phyloP scores from a whole-genome alignment of 1,140 invertebrate species.

The Adelges cooleyi region DNA sequence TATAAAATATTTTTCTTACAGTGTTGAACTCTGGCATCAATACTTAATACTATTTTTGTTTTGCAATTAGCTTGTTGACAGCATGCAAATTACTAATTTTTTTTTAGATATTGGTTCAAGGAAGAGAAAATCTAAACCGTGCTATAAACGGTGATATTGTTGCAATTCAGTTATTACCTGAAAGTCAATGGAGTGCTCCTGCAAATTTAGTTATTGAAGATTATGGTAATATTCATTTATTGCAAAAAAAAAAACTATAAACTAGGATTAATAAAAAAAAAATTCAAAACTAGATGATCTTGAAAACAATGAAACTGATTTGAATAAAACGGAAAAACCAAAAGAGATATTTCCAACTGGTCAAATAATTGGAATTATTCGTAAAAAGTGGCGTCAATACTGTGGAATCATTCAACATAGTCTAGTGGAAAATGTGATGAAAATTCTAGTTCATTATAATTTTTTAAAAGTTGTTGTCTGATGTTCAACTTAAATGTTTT shows the following conservation, averaged over 20 bases:
- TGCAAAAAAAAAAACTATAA: too few relatives aligned
- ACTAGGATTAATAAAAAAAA: not conserved
- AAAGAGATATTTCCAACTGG: slow-evolving; percentile 62
- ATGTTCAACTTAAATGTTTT: slow-evolving; percentile 31
- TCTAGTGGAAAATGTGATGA: slow-evolving; percentile 55
- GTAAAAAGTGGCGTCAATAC: slow-evolving; percentile 91
- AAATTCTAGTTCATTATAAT: too few relatives aligned
- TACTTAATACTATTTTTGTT: too few relatives aligned
- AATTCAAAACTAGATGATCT: slow-evolving; percentile 49
- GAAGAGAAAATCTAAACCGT: slow-evolving; percentile 74
- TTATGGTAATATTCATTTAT: slow-evolving; percentile 46
- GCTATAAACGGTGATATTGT: slow-evolving; percentile 94
- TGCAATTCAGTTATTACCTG: slow-evolving; percentile 78
- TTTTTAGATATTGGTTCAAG: slow-evolving; percentile 78
- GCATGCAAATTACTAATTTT: too few relatives aligned
- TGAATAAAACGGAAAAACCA: slow-evolving; percentile 42
- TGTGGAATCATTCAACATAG: slow-evolving; percentile 86
- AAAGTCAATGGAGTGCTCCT: slow-evolving; percentile 79
- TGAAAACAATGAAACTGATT: slow-evolving; percentile 61
- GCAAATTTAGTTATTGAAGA: slow-evolving; percentile 70
- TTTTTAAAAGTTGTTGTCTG: too few relatives aligned
- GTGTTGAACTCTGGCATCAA: too few relatives aligned
- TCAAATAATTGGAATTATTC: slow-evolving; percentile 69
- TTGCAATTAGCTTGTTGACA: not conserved
- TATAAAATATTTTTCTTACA: not conserved